These are phyloP conservation scores for Amblyraja radiata DNA, from an alignment of 2,797 vertebrate genomes.

Conservation along the genomic window DNA sequence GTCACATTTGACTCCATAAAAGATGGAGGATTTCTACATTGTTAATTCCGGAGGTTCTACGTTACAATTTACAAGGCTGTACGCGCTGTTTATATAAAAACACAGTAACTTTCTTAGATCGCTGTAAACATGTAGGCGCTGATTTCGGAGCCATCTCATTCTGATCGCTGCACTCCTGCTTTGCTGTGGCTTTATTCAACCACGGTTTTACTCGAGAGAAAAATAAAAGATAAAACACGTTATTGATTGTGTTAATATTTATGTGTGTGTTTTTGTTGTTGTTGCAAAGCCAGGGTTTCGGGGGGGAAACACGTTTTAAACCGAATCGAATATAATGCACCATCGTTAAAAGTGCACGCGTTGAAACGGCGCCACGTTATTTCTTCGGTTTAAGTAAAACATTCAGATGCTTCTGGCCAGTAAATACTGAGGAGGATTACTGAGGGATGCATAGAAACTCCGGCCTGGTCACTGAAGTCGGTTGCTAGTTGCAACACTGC, in stretches of 20 bases:
- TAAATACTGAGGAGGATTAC: not conserved
- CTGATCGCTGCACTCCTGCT: not conserved
- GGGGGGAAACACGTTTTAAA: not conserved
- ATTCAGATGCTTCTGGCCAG: not conserved
- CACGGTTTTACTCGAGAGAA: not conserved
- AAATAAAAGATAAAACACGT: not conserved
- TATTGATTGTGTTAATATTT: not conserved
- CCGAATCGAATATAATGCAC: not conserved
- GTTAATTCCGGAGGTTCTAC: not conserved
- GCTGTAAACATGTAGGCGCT: not conserved
- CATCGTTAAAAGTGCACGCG: not conserved
- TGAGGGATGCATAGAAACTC: not conserved
- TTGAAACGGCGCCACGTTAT: not conserved
- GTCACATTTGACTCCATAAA: not conserved
- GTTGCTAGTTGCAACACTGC: not conserved
- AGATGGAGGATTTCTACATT: not conserved
- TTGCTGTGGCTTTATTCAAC: not conserved
- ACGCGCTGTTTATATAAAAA: not conserved
- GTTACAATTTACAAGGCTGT: not conserved
- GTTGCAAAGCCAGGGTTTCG: not conserved
- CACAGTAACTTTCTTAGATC: not conserved
- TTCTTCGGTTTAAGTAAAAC: not conserved
- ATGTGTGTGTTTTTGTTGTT: not conserved
- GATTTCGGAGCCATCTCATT: not conserved
- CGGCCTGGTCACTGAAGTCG: not conserved